Evolutionary conservation across 2,113 vertebrate genomes (phyloP).

Genomic region (Benitochromis conjunctus): DNA sequence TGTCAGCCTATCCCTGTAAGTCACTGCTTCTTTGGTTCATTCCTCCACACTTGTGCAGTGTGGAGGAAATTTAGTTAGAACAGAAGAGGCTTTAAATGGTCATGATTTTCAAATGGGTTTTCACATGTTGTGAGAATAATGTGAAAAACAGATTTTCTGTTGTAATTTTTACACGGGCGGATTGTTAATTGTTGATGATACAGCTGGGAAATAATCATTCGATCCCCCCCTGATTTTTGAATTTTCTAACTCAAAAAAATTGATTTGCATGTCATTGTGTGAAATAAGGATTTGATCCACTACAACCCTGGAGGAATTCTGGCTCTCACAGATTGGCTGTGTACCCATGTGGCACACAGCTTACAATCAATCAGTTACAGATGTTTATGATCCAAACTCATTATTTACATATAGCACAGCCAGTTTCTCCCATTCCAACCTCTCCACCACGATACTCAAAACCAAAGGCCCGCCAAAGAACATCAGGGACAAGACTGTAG

Average conservation of each 20-base stretch:
- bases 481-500: not conserved
- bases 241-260: not conserved
- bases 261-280: fast-evolving
- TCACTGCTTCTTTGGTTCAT: not conserved
- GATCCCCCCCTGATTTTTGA: not conserved
- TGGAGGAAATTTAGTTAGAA: not conserved
- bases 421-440: not conserved
- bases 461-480: not conserved
- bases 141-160: not conserved
- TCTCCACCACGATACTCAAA: not conserved
- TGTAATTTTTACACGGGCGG: not conserved
- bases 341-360: not conserved
- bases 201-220: not conserved
- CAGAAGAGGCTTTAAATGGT: not conserved
- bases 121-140: not conserved
- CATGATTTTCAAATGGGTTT: not conserved
- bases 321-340: not conserved
- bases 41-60: too few relatives aligned
- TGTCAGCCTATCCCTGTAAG: not conserved
- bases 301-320: not conserved
- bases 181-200: not conserved
- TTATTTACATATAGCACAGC: not conserved
- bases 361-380: not conserved
- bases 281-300: not conserved
- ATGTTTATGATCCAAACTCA: not conserved